Conservation (phyloP, 2,888 invertebrate species). For the Polydrusus pterygomalis region DNA sequence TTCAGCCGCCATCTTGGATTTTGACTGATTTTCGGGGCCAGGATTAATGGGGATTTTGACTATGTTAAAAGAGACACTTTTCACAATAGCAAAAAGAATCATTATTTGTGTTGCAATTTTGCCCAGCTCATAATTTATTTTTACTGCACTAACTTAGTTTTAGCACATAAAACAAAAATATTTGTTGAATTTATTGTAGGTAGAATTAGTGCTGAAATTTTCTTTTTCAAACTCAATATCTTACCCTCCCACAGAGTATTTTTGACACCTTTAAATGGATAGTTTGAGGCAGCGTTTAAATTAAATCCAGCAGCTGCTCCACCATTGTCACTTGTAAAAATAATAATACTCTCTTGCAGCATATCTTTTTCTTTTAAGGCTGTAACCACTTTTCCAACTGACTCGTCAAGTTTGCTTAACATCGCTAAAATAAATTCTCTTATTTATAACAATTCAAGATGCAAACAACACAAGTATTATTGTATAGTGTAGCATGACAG, state of each 20-base stretch:
- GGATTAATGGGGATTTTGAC: too few species aligned
- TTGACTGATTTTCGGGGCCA: too few species aligned
- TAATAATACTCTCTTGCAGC: conserved; percentile 86
- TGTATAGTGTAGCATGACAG: too few species aligned
- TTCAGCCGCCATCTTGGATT: too few species aligned
- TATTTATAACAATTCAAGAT: background rate
- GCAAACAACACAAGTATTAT: too few species aligned
- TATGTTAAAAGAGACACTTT: too few species aligned
- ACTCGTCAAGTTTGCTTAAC: conserved; percentile 89
- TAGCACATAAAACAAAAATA: too few species aligned
- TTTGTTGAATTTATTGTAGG: background rate
- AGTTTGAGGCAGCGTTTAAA: conserved; percentile 89
- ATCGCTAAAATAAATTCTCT: conserved; percentile 76
- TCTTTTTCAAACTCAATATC: background rate
- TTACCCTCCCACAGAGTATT: conserved; percentile 89
- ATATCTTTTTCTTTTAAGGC: conserved; percentile 80
- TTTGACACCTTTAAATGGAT: conserved; percentile 89
- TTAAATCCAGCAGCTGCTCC: conserved; percentile 90
- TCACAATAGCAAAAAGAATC: too few species aligned
- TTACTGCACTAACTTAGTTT: too few species aligned
- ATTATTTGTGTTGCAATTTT: too few species aligned
- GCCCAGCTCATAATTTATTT: too few species aligned
- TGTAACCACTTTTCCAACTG: conserved; percentile 87
- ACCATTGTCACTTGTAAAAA: conserved; percentile 95
- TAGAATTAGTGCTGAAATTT: background rate